Conservation (phyloP, 2,888 invertebrate species). For the Incurvaria masculella region DNA sequence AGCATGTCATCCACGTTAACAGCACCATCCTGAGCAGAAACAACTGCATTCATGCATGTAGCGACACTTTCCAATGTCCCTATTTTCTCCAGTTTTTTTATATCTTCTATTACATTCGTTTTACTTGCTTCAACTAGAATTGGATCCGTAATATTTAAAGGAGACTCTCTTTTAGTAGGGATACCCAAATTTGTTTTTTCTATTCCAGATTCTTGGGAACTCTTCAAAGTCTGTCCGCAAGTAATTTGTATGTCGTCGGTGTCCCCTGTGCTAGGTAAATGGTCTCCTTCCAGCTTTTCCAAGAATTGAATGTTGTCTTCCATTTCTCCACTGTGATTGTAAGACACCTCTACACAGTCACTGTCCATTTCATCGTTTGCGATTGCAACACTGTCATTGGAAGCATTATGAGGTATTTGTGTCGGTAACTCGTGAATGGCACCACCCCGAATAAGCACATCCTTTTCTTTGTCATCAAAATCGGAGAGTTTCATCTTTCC, state of each 20-base stretch:
- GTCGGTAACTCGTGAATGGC: constrained; percentile 30
- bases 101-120: constrained; percentile 14
- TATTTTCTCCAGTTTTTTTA: constrained; percentile 14
- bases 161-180: background rate
- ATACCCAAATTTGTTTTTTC: background rate
- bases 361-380: constrained; percentile 28
- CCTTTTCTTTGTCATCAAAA: constrained; percentile 2
- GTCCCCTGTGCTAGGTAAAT: constrained; percentile 38
- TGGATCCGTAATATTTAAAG: too few relatives aligned
- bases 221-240: constrained; percentile 33
- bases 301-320: constrained; percentile 25
- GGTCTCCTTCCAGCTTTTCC: constrained; percentile 36
- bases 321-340: constrained; percentile 28
- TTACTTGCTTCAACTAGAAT: too few relatives aligned
- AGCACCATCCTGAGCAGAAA: constrained; percentile 9
- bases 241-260: constrained; percentile 44
- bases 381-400: constrained; percentile 20
- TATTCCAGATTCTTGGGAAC: constrained; percentile 26
- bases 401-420: constrained; percentile 26
- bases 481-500: background rate
- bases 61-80: constrained; percentile 22
- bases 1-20: constrained; percentile 42
- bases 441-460: too few relatives aligned
- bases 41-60: background rate
- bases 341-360: constrained; percentile 32